Conservation (phyloP, 2,797 vertebrate species). For the Balearica regulorum region DNA sequence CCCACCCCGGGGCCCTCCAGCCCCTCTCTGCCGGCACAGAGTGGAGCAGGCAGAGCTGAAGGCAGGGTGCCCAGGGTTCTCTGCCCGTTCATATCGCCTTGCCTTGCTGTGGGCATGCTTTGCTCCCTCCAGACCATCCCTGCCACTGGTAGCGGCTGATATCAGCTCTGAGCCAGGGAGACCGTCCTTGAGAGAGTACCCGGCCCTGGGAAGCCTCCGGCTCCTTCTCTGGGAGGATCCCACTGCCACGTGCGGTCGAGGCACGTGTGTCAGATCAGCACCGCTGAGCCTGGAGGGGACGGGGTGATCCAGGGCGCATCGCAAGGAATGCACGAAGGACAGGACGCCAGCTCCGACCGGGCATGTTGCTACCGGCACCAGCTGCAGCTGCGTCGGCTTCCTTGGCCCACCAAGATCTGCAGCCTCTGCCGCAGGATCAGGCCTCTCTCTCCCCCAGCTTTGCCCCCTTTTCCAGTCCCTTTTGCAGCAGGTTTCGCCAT, state of each 20-base stretch:
- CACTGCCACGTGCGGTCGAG: neutral
- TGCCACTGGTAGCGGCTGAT: neutral
- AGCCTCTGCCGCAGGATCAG: neutral
- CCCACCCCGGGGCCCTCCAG: neutral
- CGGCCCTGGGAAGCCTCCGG: accelerated
- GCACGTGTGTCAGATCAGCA: neutral
- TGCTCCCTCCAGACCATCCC: neutral
- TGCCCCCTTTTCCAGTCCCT: neutral
- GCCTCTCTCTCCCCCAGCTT: neutral
- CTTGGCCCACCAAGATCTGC: neutral
- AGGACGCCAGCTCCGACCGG: neutral
- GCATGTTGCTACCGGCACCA: neutral
- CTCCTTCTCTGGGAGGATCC: neutral
- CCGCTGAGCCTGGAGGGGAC: neutral
- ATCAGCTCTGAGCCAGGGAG: accelerated
- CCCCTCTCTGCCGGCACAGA: neutral
- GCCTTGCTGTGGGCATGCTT: neutral
- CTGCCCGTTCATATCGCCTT: neutral
- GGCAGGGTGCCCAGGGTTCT: accelerated
- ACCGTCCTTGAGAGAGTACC: neutral
- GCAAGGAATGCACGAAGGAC: neutral
- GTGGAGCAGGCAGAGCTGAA: neutral
- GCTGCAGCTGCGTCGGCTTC: neutral
- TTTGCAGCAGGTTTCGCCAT: neutral
- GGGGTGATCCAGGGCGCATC: neutral